Conservation (phyloP, 2,888 invertebrate genomes). For the Ceraclea dissimilis region DNA sequence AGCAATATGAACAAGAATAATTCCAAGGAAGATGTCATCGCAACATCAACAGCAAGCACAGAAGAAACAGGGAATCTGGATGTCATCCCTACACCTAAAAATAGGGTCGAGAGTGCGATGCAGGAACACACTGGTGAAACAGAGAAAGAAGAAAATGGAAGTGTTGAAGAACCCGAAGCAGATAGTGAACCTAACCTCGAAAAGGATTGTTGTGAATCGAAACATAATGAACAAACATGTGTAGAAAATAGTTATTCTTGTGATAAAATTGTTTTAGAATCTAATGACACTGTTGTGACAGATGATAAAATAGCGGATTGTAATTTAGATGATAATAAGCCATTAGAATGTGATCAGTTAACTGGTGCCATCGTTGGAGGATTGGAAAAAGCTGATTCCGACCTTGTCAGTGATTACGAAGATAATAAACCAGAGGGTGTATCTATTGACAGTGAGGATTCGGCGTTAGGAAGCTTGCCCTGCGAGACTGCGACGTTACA, state of each 20-base stretch:
- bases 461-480: conserved; percentile 54
- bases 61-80: too few species aligned
- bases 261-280: neutral
- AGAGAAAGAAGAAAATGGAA: too few species aligned
- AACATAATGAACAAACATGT: neutral
- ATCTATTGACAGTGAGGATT: conserved; percentile 54
- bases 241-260: neutral
- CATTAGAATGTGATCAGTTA: conserved; percentile 1
- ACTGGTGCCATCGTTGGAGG: neutral
- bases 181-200: too few species aligned
- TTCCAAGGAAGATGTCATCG: too few species aligned
- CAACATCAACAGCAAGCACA: too few species aligned
- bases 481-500: conserved; percentile 37
- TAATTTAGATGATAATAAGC: conserved; percentile 2
- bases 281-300: neutral
- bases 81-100: too few species aligned
- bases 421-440: conserved; percentile 47
- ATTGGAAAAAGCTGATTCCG: conserved; percentile 27
- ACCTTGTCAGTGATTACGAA: conserved; percentile 47
- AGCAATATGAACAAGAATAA: too few species aligned
- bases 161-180: too few species aligned
- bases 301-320: neutral
- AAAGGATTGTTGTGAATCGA: too few species aligned
- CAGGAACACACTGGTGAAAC: too few species aligned
- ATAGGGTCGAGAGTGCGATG: too few species aligned